These are phyloP conservation scores for Anguilla megastoma DNA, from an alignment of 2,797 vertebrate genomes.

Conservation along the genomic window DNA sequence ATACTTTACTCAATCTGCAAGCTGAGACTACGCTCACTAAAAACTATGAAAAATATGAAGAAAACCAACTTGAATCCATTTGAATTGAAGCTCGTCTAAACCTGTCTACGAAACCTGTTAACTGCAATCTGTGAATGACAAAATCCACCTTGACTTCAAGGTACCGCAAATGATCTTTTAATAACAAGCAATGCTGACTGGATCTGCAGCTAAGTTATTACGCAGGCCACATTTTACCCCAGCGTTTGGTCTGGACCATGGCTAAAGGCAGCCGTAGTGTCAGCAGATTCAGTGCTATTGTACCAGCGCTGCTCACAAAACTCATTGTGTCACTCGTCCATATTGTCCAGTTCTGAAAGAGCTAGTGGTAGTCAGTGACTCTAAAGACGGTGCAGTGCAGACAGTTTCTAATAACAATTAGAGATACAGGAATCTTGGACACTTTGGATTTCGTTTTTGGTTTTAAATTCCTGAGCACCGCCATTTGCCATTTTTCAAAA, in stretches of 20 bases:
- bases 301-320: not conserved
- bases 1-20: not conserved
- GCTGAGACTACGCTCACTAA: not conserved
- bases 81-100: not conserved
- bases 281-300: slow-evolving; percentile 1
- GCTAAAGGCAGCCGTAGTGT: not conserved
- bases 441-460: not conserved
- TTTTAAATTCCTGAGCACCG: not conserved
- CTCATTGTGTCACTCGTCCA: not conserved
- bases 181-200: not conserved
- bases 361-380: not conserved
- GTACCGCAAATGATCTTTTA: not conserved
- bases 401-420: not conserved
- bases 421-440: not conserved
- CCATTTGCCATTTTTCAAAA: not conserved
- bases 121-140: not conserved
- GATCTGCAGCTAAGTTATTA: not conserved
- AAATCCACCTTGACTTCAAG: not conserved
- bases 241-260: not conserved
- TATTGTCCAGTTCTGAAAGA: not conserved
- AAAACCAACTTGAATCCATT: not conserved
- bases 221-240: not conserved
- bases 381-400: not conserved
- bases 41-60: not conserved
- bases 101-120: not conserved